A percentile compares a stretch with the other conserved stretches of the same genome.
Conservation (phyloP, 2,113 vertebrate genomes). For the Semnopithecus entellus region DNA sequence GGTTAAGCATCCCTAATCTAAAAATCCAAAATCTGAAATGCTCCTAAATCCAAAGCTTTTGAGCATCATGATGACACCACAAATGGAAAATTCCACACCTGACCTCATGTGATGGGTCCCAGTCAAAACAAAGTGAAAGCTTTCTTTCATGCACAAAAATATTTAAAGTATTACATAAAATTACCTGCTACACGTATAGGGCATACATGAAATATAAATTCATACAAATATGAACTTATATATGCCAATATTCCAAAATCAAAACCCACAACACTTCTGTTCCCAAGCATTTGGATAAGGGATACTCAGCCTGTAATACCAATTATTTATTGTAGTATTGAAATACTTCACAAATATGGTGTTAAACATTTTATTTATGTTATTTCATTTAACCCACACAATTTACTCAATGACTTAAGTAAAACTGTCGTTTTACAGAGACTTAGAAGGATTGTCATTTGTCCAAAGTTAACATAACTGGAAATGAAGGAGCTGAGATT, state of each 20-base stretch:
- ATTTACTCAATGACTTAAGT: neutral
- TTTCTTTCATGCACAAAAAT: neutral
- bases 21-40: neutral
- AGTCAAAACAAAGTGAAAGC: neutral
- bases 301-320: neutral
- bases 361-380: neutral
- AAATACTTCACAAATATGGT: neutral
- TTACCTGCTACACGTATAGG: neutral
- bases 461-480: neutral
- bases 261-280: neutral
- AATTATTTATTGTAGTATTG: neutral
- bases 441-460: neutral
- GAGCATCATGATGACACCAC: neutral
- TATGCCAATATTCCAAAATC: neutral
- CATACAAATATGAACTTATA: neutral
- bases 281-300: neutral
- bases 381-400: neutral
- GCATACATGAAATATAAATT: neutral
- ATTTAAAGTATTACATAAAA: neutral
- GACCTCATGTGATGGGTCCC: neutral
- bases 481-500: neutral
- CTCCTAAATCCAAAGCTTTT: neutral
- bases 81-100: neutral
- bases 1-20: neutral
- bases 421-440: neutral